Conservation (phyloP, 2,888 invertebrate species). For the Stictocephala bisonia region DNA sequence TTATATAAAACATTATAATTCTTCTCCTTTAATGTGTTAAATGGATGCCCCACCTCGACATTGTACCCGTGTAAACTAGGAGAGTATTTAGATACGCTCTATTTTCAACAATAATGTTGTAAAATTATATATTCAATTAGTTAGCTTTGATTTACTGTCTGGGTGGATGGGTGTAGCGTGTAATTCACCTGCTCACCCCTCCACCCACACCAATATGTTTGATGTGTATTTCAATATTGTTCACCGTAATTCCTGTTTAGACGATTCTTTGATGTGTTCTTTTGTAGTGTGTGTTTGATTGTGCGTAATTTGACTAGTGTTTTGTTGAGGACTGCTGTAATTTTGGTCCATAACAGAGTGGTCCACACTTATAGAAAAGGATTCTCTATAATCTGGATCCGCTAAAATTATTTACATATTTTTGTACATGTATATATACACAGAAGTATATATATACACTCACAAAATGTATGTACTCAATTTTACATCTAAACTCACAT, state of each 20-base stretch:
- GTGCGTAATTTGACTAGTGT: slow-evolving; percentile 46
- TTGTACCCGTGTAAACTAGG: slow-evolving; percentile 33
- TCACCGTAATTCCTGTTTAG: slow-evolving; percentile 38
- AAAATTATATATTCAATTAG: slow-evolving; percentile 42
- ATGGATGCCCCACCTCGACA: slow-evolving; percentile 42
- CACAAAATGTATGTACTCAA: slow-evolving; percentile 35
- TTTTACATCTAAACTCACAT: slow-evolving; percentile 22
- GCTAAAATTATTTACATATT: slow-evolving; percentile 27
- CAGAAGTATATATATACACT: slow-evolving; percentile 16
- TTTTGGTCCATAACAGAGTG: slow-evolving; percentile 11
- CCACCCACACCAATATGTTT: slow-evolving; percentile 30
- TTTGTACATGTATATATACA: slow-evolving; percentile 30
- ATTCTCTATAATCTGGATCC: slow-evolving; percentile 18
- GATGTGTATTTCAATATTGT: slow-evolving; percentile 45
- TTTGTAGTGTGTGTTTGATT: slow-evolving; percentile 47
- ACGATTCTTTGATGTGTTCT: slow-evolving; percentile 47
- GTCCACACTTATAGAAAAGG: slow-evolving; percentile 32
- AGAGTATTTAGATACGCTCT: slow-evolving; percentile 39
- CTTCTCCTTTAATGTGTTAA: slow-evolving; percentile 48
- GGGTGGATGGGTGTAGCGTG: slow-evolving; percentile 8
- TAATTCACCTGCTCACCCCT: slow-evolving; percentile 1
- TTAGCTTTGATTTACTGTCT: slow-evolving; percentile 42
- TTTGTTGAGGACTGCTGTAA: slow-evolving; percentile 26
- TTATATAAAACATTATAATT: slow-evolving; percentile 46
- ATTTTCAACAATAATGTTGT: slow-evolving; percentile 43